Conservation (phyloP, 2,113 vertebrate genomes). For the Mastomys natalensis region DNA sequence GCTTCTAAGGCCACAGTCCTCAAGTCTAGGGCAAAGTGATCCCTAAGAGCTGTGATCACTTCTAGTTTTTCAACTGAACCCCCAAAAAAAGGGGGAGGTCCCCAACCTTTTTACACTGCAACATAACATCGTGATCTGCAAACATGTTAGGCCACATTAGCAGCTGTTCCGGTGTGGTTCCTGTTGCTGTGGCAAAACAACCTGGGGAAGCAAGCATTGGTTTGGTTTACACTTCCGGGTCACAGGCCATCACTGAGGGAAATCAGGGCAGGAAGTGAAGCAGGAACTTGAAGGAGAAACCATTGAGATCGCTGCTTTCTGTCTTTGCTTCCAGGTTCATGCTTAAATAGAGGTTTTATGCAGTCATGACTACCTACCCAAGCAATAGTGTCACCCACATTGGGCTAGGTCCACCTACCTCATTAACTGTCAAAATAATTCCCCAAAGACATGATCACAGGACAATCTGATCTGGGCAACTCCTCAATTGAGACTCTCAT, state of each 20-base stretch:
- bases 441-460: neutral
- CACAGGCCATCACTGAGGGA: neutral
- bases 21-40: neutral
- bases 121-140: neutral
- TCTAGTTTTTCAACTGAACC: neutral
- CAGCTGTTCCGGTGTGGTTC: neutral
- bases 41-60: neutral
- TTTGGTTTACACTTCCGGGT: neutral
- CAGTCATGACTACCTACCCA: neutral
- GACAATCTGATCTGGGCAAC: neutral
- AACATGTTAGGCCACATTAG: neutral
- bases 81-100: neutral
- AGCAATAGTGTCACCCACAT: too few species aligned
- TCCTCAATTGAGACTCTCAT: neutral
- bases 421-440: neutral
- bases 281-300: neutral
- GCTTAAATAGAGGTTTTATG: too few species aligned
- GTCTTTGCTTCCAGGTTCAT: neutral
- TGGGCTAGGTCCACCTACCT: neutral
- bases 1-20: neutral
- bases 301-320: neutral
- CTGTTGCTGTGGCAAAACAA: neutral
- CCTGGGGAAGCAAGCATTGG: neutral
- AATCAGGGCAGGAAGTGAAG: neutral
- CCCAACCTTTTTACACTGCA: neutral